A percentile compares a stretch with the other conserved stretches of the same genome.
These are phyloP conservation scores for Copsychus sechellarum DNA, from an alignment of 2,113 vertebrate genomes.

Conservation along the genomic window DNA sequence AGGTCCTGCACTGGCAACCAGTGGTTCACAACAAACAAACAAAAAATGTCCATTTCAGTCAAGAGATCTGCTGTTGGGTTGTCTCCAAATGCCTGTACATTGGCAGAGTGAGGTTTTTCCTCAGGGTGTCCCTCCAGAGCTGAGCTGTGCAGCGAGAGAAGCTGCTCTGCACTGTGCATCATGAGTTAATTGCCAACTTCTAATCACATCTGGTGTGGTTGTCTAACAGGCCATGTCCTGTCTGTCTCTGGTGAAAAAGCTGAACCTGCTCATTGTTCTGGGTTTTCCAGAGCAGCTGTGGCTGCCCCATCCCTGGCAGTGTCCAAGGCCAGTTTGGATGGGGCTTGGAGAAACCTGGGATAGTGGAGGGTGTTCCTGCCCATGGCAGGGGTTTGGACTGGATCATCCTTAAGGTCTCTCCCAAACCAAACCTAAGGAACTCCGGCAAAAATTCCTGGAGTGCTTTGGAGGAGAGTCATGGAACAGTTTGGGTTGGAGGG, in stretches of 20 bases:
- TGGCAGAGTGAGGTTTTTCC: neutral
- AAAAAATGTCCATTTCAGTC: neutral
- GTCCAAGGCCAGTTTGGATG: accelerated
- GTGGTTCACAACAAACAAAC: neutral
- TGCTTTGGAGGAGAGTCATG: neutral
- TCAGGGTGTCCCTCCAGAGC: neutral
- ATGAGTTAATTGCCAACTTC: neutral
- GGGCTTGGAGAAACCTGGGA: neutral
- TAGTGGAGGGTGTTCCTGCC: neutral
- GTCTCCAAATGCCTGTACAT: constrained; percentile 5
- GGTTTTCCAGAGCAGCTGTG: neutral
- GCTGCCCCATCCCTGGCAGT: neutral
- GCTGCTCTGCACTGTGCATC: neutral
- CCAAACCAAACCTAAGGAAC: neutral
- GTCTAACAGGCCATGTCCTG: neutral
- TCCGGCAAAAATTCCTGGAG: neutral
- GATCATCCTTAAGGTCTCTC: neutral
- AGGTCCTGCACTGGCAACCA: constrained; percentile 47
- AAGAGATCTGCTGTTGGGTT: neutral
- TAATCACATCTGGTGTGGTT: neutral
- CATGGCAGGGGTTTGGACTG: accelerated
- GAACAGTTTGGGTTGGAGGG: neutral
- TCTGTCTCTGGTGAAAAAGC: neutral
- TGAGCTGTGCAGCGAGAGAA: neutral
- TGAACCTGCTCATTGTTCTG: neutral